Evolutionary conservation across 2,113 vertebrate genomes (phyloP).

Genomic region (Ochotona curzoniae): DNA sequence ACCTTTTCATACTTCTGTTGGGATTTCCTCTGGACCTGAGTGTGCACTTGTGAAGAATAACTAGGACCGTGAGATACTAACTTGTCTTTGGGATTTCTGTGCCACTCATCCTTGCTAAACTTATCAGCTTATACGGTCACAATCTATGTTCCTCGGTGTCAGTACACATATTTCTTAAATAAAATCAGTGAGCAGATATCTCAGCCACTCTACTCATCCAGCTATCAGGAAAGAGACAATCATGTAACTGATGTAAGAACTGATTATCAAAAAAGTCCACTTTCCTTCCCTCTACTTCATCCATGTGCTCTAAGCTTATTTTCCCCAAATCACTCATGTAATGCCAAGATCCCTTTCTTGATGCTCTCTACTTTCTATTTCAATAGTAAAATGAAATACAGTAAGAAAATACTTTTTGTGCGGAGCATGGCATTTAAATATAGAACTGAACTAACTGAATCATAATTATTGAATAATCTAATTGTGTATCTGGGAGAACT

Average conservation of each 20-base stretch:
- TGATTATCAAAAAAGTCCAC: neutral
- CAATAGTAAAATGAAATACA: neutral
- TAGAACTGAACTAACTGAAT: neutral
- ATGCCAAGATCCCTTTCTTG: neutral
- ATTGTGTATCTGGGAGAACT: neutral
- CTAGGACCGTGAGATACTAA: neutral
- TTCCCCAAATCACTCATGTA: neutral
- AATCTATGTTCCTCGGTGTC: neutral
- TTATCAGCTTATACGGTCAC: neutral
- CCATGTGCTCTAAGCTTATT: neutral
- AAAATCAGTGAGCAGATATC: neutral
- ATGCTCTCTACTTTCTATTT: neutral
- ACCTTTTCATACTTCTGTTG: neutral
- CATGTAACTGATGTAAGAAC: neutral
- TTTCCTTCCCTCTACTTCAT: neutral
- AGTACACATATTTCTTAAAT: neutral
- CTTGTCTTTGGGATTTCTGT: neutral
- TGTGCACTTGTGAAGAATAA: neutral
- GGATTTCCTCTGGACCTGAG: neutral
- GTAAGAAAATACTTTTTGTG: neutral
- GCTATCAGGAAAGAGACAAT: neutral
- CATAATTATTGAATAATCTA: neutral
- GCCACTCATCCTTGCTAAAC: neutral
- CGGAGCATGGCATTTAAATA: neutral
- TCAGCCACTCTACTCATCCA: neutral